Evolutionary conservation across 2,797 vertebrate species (phyloP).

Genomic region (Thaleichthys pacificus): DNA sequence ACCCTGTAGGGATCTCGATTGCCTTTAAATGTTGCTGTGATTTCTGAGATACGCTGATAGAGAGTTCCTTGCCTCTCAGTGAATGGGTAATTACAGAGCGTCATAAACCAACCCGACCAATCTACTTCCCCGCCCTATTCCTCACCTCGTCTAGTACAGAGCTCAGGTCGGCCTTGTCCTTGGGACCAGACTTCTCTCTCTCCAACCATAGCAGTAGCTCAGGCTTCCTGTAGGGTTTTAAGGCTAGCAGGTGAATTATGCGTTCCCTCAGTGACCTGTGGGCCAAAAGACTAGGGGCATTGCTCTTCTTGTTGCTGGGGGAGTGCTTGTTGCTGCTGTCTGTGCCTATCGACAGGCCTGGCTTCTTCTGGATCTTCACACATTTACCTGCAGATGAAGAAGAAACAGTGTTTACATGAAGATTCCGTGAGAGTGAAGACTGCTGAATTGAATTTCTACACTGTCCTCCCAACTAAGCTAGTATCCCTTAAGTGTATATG

Average conservation of each 20-base stretch:
- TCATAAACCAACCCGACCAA: not conserved
- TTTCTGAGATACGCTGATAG: not conserved
- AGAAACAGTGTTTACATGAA: not conserved
- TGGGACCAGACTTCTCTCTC: conserved; percentile 67
- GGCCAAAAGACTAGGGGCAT: conserved; percentile 61
- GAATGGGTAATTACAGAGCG: not conserved
- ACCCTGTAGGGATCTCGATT: not conserved
- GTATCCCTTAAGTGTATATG: conserved; percentile 1
- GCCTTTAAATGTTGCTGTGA: conserved; percentile 1
- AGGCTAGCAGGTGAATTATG: conserved; percentile 75
- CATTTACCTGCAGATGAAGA: conserved; percentile 71
- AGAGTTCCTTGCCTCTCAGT: not conserved
- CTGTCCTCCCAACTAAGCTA: not conserved
- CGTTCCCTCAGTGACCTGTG: conserved; percentile 75
- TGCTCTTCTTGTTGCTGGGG: conserved; percentile 74
- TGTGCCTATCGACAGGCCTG: conserved; percentile 46
- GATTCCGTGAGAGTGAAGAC: no score
- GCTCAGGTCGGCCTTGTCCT: conserved; percentile 73
- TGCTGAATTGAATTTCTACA: not conserved
- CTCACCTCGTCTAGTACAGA: conserved; percentile 78
- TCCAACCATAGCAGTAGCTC: conserved; percentile 77
- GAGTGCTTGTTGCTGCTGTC: conserved; percentile 70
- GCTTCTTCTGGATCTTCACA: conserved; percentile 74
- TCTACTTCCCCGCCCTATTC: not conserved
- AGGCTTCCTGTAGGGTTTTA: conserved; percentile 76